Evolutionary conservation across 2,797 vertebrate species (phyloP), one percentile per base, ranked within the genome.

Genomic region (Periophthalmus magnuspinnatus): DNA sequence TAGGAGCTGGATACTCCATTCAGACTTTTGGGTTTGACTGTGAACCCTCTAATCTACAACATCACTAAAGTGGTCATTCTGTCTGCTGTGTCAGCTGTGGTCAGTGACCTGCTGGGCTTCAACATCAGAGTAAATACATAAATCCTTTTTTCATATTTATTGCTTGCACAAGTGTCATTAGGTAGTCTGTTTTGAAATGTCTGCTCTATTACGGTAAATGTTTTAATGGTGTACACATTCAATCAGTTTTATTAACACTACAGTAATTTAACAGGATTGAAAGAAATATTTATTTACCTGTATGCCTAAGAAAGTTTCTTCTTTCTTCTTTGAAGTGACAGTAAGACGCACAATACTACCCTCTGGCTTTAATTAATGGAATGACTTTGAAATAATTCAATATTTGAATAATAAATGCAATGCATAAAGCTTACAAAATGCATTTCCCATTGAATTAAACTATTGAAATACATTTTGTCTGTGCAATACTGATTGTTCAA

Each of bases 31-130:
- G 97, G 97, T 10, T 93, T 99, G 83, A 98, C 97, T 0, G 96
- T 98, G 90, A 99, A 99, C 80, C 98, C 98, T 2, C 85, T 99
- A 41, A 96, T 99, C 91, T 99, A 98, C 84, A 99, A 99, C 79
- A 98, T 99, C 82, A 99, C 97, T 1, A 93, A 94, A 2, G 97
- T 99, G 28, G 96, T 99, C 65, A 99, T 99, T 82, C 93, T 99
- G 74, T 99, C 98, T 7, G 97, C 96, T 3, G 94, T 99, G 82
- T 99, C 98, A 0, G 98, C 97, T 9, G 96, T 98, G 67, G 91
- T 99, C 89, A 99, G 97, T 54, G 97, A 99, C 85, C 93, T 99
- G 70, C 91, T 99, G 0, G 98, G 98, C 78, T 99, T 99, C 92
- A 99, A 99, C 78, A 97, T 99, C 89, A 94, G 97, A 80, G 98